Base-by-base conservation (phyloP, 2,113 vertebrate genomes). In the Noctilio leporinus region DNA sequence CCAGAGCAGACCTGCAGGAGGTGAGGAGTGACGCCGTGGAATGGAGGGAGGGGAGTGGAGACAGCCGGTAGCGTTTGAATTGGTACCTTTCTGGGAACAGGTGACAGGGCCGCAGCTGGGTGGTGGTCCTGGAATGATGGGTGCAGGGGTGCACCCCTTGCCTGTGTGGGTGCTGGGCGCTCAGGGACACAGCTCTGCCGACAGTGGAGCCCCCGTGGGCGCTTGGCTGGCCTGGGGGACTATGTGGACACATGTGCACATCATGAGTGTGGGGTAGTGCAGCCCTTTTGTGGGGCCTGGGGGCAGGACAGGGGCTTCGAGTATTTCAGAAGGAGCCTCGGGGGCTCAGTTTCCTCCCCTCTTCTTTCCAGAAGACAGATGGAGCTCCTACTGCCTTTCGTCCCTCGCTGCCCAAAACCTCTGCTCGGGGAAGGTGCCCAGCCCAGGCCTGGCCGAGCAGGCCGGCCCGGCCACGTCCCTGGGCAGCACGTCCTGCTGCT, bases 351-450 rank as follows among this genome's bases (percentile, higher is more conserved):
- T 40, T 9, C 64, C 40, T 65, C 96, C 95, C 70, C 84, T 7
- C 96, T 22, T 69, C 45, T 95, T 26, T 62, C 55, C 96, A 99
- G 99, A 98, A 95, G 98, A 99, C 62, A 86, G 82, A 84, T 98
- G 98, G 98, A 99, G 98, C 97, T 96, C 98, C 49, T 98, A 97
- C 89, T 98, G 98, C 30, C 97, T 98, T 33, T 98, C 97, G 14
- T 99, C 98, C 16, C 95, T 98, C 69, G 97, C 98, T 22, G 96
- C 97, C 77, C 98, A 22, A 86, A 98, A 98, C 30, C 81, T 98
- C 49, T 98, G 98, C 47, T 93, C 97, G 9, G 97, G 97, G 35
- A 97, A 86, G 67, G 64, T 12, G 72, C 95, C 91, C 43, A 87
- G 72, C 53, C 80, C 94, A 49, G 38, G 91, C 24, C 81, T 33